Conservation (phyloP, 2,797 vertebrate species). For the Schizopygopsis pylzovi region DNA sequence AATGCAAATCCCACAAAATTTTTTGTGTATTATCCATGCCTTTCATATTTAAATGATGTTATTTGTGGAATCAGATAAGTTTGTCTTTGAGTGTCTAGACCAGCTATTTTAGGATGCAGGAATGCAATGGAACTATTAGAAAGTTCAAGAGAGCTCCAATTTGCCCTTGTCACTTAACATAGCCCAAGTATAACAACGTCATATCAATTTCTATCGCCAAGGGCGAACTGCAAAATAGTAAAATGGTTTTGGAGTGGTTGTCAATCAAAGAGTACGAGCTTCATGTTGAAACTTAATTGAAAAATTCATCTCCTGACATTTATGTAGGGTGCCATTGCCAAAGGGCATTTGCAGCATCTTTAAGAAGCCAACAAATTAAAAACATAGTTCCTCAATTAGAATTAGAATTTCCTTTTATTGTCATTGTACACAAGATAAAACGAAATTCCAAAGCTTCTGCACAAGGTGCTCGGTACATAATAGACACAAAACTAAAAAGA, state of each 20-base stretch:
- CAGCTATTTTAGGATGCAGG: constrained; percentile 31
- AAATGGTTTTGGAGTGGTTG: constrained; percentile 52
- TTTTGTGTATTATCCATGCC: neutral
- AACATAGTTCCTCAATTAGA: constrained; percentile 12
- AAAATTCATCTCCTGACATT: constrained; percentile 48
- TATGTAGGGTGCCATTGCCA: constrained; percentile 51
- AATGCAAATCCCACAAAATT: neutral
- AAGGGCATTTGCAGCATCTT: constrained; percentile 38
- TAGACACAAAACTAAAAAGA: no score
- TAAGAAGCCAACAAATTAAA: constrained; percentile 14
- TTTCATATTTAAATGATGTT: constrained; percentile 2
- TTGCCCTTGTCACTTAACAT: constrained; percentile 54
- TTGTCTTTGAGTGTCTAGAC: constrained; percentile 37
- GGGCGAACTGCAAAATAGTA: constrained; percentile 45
- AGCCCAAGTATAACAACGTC: constrained; percentile 44
- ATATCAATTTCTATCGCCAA: constrained; percentile 52
- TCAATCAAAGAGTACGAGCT: constrained; percentile 53
- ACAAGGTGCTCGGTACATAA: no score
- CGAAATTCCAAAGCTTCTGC: no score
- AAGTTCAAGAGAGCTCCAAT: constrained; percentile 22
- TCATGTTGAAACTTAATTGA: constrained; percentile 57
- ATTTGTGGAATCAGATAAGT: constrained; percentile 21
- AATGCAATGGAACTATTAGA: constrained; percentile 13
- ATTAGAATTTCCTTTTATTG: neutral
- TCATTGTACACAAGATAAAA: no score